Percentiles rank a stretch among this genome's conserved stretches.
Evolutionary conservation across 2,888 invertebrate genomes (phyloP).

Genomic region (Ptychoptera contaminata): DNA sequence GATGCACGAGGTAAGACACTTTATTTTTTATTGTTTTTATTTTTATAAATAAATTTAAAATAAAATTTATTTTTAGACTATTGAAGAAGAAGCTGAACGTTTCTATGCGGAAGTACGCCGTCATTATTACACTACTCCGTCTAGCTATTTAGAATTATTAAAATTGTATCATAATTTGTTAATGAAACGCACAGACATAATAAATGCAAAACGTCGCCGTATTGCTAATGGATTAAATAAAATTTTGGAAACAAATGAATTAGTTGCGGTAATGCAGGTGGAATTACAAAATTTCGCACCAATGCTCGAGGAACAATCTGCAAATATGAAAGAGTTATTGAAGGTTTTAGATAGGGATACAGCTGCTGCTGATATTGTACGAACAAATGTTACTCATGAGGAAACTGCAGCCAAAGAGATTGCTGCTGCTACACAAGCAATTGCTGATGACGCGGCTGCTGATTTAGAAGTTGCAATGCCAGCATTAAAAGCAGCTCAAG

Average conservation of each 20-base stretch:
- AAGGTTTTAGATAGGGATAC: conserved; percentile 63
- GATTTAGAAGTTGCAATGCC: conserved; percentile 79
- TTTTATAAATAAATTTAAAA: too few species aligned
- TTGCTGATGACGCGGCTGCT: conserved; percentile 78
- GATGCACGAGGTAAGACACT: conserved; percentile 44
- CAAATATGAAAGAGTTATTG: conserved; percentile 59
- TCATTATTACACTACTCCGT: conserved; percentile 81
- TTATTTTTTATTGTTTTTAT: too few species aligned
- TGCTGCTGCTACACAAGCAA: conserved; percentile 57
- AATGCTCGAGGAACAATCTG: conserved; percentile 57
- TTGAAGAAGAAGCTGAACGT: conserved; percentile 57
- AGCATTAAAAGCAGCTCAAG: conserved; percentile 68
- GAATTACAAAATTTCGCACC: conserved; percentile 71
- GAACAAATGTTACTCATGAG: conserved; percentile 62
- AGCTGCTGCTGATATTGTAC: conserved; percentile 64
- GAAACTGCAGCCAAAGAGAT: conserved; percentile 65
- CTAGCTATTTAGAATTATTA: conserved; percentile 73
- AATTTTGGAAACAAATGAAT: conserved; percentile 25
- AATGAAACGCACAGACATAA: conserved; percentile 52
- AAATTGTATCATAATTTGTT: conserved; percentile 61
- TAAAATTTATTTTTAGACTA: conserved; percentile 40
- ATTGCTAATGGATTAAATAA: conserved; percentile 57
- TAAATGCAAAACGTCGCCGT: conserved; percentile 43
- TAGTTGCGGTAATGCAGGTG: conserved; percentile 69
- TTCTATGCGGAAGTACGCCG: conserved; percentile 71